Base-by-base conservation (phyloP, 2,113 vertebrate genomes). In the Mesoclemmys tuberculata region DNA sequence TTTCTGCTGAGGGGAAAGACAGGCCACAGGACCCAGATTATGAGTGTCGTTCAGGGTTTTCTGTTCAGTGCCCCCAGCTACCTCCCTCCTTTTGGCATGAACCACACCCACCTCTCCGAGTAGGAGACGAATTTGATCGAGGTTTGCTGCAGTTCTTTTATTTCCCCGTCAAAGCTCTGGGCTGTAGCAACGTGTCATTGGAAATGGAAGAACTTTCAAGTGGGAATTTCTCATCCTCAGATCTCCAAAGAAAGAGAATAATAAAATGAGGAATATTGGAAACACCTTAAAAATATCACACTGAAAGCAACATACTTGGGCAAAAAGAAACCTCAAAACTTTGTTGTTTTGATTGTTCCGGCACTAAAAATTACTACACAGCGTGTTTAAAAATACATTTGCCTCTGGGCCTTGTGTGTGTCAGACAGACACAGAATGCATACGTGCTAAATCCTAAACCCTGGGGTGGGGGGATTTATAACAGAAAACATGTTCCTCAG, bases 181-280 rank as follows among this genome's bases (percentile, higher is more conserved):
- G 93, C 88, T 91, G 74, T 84, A 88, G 85, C 93, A 74, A 51
- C 80, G 81, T 61, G 90, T 31, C 79, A 74, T 82, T 93, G 92
- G 89, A 94, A 95, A 44, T 0, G 2, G 92, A 78, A 95, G 16
- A 35, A 52, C 95, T 97, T 97, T 97, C 64, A 97, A 90, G 95
- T 94, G 94, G 94, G 94, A 88, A 94, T 95, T 97, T 96, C 80
- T 96, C 24, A 41, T 13, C 93, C 71, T 97, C 41, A 93, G 96
- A 96, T 96, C 97, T 97, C 97, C 94, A 97, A 96, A 97, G 96
- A 82, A 83, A 93, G 44, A 51, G 87, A 61, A 71, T 49, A 82
- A 93, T 97, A 94, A 97, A 93, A 96, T 95, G 85, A 92, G 77
- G 71, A 86, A 46, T 4, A 49, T 79, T 41, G 82, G 84, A 96